Evolutionary conservation across 2,797 vertebrate genomes (phyloP), one percentile per base, ranked within the genome.

Genomic region (Pangasius mekongensis): DNA sequence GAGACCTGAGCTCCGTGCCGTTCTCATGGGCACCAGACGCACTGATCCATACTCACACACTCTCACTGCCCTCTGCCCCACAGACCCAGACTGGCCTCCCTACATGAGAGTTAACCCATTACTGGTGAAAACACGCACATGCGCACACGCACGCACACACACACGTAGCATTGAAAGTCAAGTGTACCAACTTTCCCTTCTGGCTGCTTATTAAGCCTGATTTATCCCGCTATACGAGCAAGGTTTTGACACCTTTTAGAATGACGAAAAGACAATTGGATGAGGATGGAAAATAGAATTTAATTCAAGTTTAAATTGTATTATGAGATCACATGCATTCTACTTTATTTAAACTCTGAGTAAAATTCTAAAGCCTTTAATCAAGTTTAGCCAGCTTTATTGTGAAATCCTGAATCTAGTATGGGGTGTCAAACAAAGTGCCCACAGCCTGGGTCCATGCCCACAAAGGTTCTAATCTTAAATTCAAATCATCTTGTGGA

Each of bases 41-140:
- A 99, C 96, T 0, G 98, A 99, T 93, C 98, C 98, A 5, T 99
- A 98, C 92, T 99, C 98, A 0, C 78, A 95, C 85, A 96, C 96
- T 0, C 97, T 99, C 83, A 94, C 93, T 0, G 91, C 96, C 24
- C 95, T 97, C 95, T 98, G 97, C 87, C 92, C 94, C 88, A 99
- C 98, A 0, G 98, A 99, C 93, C 95, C 97, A 0, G 95, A 93
- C 92, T 99, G 98, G 98, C 98, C 98, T 0, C 87, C 92, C 0
- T 99, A 98, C 94, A 97, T 99, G 97, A 95, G 98, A 43, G 94
- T 99, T 90, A 99, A 97, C 94, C 98, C 98, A 0, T 91, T 99
- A 89, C 95, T 99, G 94, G 98, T 99, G 92, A 74, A 94, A 78
- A 47, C 69, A 78, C 47, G 47, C 39, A 85, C 74, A 78, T 56